Evolutionary conservation across 2,888 invertebrate genomes (phyloP), one percentile per base, ranked within the genome.

Genomic region (Dynastes tityus): DNA sequence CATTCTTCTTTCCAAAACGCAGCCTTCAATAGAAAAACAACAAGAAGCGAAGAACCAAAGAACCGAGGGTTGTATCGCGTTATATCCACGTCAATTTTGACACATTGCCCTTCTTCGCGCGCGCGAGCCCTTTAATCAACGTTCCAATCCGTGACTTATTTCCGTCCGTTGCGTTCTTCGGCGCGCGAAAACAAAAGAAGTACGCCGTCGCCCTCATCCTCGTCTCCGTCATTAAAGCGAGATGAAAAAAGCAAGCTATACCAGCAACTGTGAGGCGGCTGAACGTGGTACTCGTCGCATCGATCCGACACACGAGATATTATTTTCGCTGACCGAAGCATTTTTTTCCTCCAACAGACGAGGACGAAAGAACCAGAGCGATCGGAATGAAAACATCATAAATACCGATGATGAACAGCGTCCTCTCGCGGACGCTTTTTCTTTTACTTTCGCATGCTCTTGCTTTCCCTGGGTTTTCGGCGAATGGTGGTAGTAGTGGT

Each of bases 331-430:
- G 73, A 61, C 73, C 73, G 73, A 73, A 16, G 58, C 58, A 16
- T 51, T 73, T 73, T 73, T 40, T 58, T 45, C 53, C 29, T 37
- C 32, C 32, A 37, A 37, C 32, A 37, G n/a, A 61, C 58, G 63
- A 40, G 0, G 22, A 37, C 32, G 22, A 3, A 58, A 2, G 55
- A 22, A 63, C 22, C 22, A 53, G 29, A 63, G n/a, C 51, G 77
- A 58, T 70, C 68, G 68, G 74, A 76, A 76, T 67, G 75, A 75
- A 78, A 78, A 78, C 74, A 78, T 77, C 79, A 79, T 77, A 68
- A 77, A 77, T 77, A 73, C 76, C 77, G 77, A 73, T 77, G 55
- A 79, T 79, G 76, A 61, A 65, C 68, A 63, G 67, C 55, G 76
- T 61, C 49, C 78, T 53, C 67, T 71, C 40, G 27, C 37, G 70